These are phyloP conservation scores for Oscarella lobularis DNA, from an alignment of 37 sponge, comb jelly and placozoan genomes.

Conservation along the genomic window DNA sequence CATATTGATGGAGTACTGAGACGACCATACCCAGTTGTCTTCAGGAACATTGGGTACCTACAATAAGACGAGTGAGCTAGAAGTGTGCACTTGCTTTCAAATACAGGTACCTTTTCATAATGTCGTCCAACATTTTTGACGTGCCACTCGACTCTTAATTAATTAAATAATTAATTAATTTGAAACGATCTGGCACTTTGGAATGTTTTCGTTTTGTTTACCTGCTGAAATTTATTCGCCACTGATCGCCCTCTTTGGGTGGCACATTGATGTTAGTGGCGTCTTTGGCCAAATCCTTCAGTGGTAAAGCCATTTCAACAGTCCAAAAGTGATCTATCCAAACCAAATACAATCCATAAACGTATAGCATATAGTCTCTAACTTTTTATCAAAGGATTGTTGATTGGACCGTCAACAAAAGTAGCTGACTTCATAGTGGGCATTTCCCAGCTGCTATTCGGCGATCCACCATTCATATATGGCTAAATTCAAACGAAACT, in stretches of 20 bases:
- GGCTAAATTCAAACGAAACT: slow-evolving; percentile 7
- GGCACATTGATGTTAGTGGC: slow-evolving; percentile 3
- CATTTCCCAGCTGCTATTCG: slow-evolving; percentile 23
- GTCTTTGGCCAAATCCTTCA: slow-evolving; percentile 9
- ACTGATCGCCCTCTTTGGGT: slow-evolving; percentile 14
- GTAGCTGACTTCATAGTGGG: slow-evolving; percentile 15
- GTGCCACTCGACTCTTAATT: slow-evolving; percentile 16
- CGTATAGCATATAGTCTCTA: too few species aligned
- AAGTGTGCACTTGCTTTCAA: not conserved
- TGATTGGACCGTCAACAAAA: slow-evolving; percentile 15
- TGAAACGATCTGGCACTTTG: not conserved
- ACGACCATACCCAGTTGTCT: slow-evolving; percentile 27
- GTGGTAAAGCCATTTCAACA: slow-evolving; percentile 15
- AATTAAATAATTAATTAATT: not conserved
- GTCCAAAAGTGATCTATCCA: too few species aligned
- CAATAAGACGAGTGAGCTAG: not conserved
- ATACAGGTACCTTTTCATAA: slow-evolving; percentile 16
- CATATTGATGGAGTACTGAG: slow-evolving; percentile 22
- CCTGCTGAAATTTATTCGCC: slow-evolving; percentile 31
- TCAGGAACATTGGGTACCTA: slow-evolving; percentile 1
- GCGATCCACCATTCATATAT: slow-evolving; percentile 17
- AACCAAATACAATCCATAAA: too few species aligned
- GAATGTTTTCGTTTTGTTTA: not conserved
- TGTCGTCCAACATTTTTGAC: slow-evolving; percentile 15
- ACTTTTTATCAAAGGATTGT: slow-evolving; percentile 13